A percentile compares a stretch with the other conserved stretches of the same genome.
Evolutionary conservation across 1,140 invertebrate genomes (phyloP).

Genomic region (Zaprionus nigranus): DNA sequence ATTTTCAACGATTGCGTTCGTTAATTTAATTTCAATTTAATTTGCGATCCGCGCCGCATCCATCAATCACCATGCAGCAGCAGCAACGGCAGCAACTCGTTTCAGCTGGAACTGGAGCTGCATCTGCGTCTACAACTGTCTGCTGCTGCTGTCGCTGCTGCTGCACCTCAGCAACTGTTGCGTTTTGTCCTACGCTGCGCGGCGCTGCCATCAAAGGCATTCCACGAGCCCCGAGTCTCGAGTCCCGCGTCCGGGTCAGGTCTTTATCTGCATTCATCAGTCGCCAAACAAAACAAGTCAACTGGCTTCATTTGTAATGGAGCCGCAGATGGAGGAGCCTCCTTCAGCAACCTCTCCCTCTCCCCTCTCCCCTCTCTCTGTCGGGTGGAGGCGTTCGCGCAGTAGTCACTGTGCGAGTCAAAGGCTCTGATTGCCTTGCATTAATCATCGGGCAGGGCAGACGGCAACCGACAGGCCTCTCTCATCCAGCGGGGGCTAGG

Average conservation of each 20-base stretch:
- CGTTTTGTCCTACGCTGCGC: slow-evolving; percentile 68
- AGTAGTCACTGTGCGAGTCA: slow-evolving; percentile 63
- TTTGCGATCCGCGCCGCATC: slow-evolving; percentile 43
- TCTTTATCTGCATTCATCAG: slow-evolving; percentile 80
- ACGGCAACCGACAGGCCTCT: slow-evolving; percentile 36
- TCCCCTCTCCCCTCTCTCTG: too few relatives aligned
- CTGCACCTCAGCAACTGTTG: slow-evolving; percentile 71
- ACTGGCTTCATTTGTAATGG: slow-evolving; percentile 67
- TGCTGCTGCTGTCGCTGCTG: neutral
- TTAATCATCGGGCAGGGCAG: slow-evolving; percentile 32
- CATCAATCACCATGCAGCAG: slow-evolving; percentile 62
- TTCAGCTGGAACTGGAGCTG: slow-evolving; percentile 10
- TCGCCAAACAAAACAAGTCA: slow-evolving; percentile 66
- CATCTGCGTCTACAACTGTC: neutral
- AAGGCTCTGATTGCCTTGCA: slow-evolving; percentile 67
- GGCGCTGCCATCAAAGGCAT: slow-evolving; percentile 70
- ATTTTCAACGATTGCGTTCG: slow-evolving; percentile 65
- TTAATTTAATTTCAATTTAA: slow-evolving; percentile 82
- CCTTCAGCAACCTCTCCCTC: too few relatives aligned
- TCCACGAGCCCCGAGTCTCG: slow-evolving; percentile 29
- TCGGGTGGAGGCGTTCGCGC: slow-evolving; percentile 66
- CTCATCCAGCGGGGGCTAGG: slow-evolving; percentile 51
- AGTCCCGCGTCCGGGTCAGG: slow-evolving; percentile 13
- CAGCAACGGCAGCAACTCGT: slow-evolving; percentile 2
- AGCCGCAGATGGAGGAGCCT: slow-evolving; percentile 21